Conservation (phyloP, 2,797 vertebrate species). For the Chromis chromis region DNA sequence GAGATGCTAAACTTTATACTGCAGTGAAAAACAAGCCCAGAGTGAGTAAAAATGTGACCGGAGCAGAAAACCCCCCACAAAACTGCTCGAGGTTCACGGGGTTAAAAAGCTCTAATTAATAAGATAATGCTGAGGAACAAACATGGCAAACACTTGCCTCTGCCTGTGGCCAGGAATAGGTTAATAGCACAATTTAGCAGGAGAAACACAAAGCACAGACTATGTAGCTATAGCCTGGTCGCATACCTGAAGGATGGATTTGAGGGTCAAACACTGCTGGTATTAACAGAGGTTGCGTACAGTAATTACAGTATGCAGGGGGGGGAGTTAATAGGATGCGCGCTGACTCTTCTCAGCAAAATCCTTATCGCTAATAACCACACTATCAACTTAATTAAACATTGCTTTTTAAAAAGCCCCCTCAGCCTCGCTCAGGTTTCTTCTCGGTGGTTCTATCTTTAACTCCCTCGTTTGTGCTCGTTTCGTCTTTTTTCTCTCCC, state of each 20-base stretch:
- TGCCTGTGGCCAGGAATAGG: not conserved
- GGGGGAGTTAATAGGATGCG: slow-evolving; percentile 51
- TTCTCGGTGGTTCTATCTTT: slow-evolving; percentile 39
- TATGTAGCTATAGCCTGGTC: not conserved
- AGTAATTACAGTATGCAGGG: slow-evolving; percentile 63
- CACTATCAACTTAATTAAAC: slow-evolving; percentile 78
- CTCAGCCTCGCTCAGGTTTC: slow-evolving; percentile 31
- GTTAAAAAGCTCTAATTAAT: too few relatives aligned
- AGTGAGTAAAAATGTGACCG: too few relatives aligned
- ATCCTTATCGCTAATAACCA: slow-evolving; percentile 76
- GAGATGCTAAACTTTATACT: too few relatives aligned
- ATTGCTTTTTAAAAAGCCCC: slow-evolving; percentile 49
- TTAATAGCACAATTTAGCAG: not conserved
- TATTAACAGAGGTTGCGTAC: slow-evolving; percentile 52
- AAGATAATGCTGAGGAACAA: not conserved
- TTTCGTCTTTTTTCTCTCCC: slow-evolving; percentile 20
- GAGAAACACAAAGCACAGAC: not conserved
- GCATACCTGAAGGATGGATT: slow-evolving; percentile 20
- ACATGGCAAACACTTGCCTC: not conserved
- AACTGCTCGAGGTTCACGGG: too few relatives aligned
- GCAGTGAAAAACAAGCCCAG: too few relatives aligned
- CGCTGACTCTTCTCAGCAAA: slow-evolving; percentile 57
- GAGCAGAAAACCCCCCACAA: too few relatives aligned
- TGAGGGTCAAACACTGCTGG: slow-evolving; percentile 25
- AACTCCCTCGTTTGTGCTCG: slow-evolving; percentile 46